phyloP scores from a whole-genome alignment of 37 sponge, comb jelly and placozoan genomes.

The Bolinopsis microptera region DNA sequence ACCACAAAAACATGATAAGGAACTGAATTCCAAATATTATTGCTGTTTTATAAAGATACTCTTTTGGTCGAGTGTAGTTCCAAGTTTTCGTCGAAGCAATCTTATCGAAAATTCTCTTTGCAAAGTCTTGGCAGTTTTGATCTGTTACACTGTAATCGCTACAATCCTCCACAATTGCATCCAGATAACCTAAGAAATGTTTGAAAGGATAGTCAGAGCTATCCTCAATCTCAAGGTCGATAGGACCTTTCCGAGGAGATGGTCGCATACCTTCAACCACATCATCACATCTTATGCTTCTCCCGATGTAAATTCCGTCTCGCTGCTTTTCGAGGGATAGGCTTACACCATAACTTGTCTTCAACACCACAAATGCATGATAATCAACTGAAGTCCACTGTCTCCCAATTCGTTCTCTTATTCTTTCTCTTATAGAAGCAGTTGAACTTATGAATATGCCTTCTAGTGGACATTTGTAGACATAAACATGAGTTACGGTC shows the following conservation, averaged over 20 bases:
- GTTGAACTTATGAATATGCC: background rate
- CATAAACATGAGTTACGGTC: background rate
- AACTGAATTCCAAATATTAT: no score
- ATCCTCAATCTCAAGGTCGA: background rate
- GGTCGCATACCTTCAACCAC: background rate
- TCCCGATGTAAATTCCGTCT: background rate
- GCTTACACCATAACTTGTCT: background rate
- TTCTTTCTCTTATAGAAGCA: no score
- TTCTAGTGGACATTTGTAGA: background rate
- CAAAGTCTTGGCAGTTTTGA: background rate
- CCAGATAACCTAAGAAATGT: no score
- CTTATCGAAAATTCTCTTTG: background rate
- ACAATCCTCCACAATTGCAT: no score
- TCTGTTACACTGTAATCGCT: background rate
- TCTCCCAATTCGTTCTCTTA: background rate
- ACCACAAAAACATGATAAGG: no score
- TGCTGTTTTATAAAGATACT: background rate
- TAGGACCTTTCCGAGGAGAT: background rate
- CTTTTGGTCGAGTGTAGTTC: background rate
- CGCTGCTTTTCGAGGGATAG: background rate
- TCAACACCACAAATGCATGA: background rate
- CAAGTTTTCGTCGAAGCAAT: background rate
- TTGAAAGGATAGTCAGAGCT: no score
- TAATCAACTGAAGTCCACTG: slow-evolving; percentile 32
- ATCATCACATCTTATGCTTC: background rate